Evolutionary conservation across 2,888 invertebrate species (phyloP), one percentile per base, ranked within the genome.

Genomic region (Caenorhabditis uteleia): DNA sequence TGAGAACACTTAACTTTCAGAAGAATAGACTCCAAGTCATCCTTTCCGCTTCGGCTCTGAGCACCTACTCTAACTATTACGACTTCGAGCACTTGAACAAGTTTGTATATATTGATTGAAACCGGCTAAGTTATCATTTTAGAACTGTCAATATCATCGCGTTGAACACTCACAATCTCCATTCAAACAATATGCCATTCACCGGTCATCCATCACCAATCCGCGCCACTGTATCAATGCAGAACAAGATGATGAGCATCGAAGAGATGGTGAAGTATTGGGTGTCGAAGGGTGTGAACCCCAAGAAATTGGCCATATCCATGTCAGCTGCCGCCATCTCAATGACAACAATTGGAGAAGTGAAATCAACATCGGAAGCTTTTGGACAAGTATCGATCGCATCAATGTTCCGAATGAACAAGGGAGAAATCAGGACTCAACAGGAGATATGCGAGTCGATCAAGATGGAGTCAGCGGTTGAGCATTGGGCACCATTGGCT

Each of bases 151-250:
- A 58, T 6, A 29, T 50, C 7, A 34, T 70, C 5, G 60, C 67
- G 10, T 51, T 70, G 7, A 60, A 70, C 47, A 49, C 70, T 10
- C 70, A 70, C 29, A 54, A 64, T 3, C 64, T 70, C 25, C 70
- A 70, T 40, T 57, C 62, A 0, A 36, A 50, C 6, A 50, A 47
- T 10, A 16, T 31, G 26, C 57, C 64, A 7, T 45, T 57, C 39
- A 70, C 67, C 10, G 67, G 61, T 6, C 62, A 62, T 25, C 50
- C 50, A 18, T 62, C 62, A 1, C 62, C 62, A 33, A 38, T 62
- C 23, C 40, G 20, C 18, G 47, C 51, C 18, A 43, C 46, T 8
- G 12, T 53, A 6, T 48, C 62, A 3, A 56, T 62, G 56, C 31
- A 33, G 7, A 38, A 48, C 38, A 23, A 38, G 2, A 51, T 39